Conservation (phyloP, 2,113 vertebrate genomes). For the Neogobius melanostomus region DNA sequence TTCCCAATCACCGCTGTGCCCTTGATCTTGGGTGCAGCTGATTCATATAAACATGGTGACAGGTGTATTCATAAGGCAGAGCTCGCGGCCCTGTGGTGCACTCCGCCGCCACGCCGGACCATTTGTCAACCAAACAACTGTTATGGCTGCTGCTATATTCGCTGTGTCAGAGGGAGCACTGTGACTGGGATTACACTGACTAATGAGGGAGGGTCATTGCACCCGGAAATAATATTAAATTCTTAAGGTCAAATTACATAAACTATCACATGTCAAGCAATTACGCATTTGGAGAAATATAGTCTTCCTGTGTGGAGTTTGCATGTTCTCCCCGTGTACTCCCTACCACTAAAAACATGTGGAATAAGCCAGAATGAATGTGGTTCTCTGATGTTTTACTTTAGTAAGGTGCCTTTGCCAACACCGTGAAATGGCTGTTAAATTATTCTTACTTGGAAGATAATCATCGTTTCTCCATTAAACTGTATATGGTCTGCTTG, state of each 20-base stretch:
- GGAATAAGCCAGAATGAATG: no score
- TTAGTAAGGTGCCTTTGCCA: no score
- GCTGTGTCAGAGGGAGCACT: slow-evolving; percentile 25
- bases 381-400: no score
- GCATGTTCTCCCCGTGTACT: no score
- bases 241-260: background rate
- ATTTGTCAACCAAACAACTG: slow-evolving; percentile 66
- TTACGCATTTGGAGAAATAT: background rate
- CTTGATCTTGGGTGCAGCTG: slow-evolving; percentile 67
- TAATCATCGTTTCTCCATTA: no score
- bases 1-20: slow-evolving; percentile 60
- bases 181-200: background rate
- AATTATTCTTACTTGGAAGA: no score
- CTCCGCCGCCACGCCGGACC: slow-evolving; percentile 39
- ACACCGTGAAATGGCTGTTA: no score
- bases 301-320: no score
- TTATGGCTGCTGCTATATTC: slow-evolving; percentile 36
- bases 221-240: background rate
- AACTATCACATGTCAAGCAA: no score
- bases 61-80: slow-evolving; percentile 71
- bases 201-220: background rate
- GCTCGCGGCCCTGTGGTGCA: slow-evolving; percentile 50
- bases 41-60: slow-evolving; percentile 72
- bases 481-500: no score
- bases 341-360: no score